Percentiles rank a stretch among this genome's conserved stretches.
These are phyloP conservation scores for Girardinus metallicus DNA, from an alignment of 2,797 vertebrate genomes.

Conservation along the genomic window DNA sequence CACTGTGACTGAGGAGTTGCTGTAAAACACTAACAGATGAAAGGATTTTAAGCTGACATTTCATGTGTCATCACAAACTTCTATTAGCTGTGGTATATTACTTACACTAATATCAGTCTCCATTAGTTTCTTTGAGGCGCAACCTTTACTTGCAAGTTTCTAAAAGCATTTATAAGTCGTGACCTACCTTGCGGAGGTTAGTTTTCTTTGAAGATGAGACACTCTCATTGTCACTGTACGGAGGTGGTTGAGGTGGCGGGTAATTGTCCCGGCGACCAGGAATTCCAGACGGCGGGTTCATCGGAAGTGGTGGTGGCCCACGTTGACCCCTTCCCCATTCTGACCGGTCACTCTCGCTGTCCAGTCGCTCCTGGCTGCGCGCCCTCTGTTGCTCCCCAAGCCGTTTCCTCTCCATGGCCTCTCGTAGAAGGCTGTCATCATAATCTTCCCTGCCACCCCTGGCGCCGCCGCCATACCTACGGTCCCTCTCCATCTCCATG, in stretches of 20 bases:
- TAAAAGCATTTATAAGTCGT: neutral
- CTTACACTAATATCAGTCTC: neutral
- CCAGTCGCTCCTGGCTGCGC: slow-evolving; percentile 79
- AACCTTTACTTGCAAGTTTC: neutral
- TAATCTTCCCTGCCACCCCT: slow-evolving; percentile 72
- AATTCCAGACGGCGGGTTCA: slow-evolving; percentile 67
- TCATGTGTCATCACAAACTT: neutral
- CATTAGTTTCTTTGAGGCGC: neutral
- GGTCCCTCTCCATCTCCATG: slow-evolving; percentile 77
- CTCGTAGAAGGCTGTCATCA: slow-evolving; percentile 85
- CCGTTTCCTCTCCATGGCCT: slow-evolving; percentile 86
- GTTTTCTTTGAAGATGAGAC: slow-evolving; percentile 84
- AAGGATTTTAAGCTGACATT: neutral
- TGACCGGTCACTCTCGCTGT: slow-evolving; percentile 74
- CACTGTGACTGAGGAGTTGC: neutral
- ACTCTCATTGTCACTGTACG: slow-evolving; percentile 84
- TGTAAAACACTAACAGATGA: neutral
- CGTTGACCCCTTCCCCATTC: slow-evolving; percentile 69
- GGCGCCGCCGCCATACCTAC: slow-evolving; percentile 31
- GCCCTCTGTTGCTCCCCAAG: slow-evolving; percentile 79
- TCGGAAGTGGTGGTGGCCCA: slow-evolving; percentile 79
- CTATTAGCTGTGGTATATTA: neutral
- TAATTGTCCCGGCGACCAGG: slow-evolving; percentile 68
- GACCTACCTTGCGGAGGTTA: slow-evolving; percentile 86
- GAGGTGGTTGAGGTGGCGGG: slow-evolving; percentile 59